Conservation (phyloP, 1,140 invertebrate species). For the Limonius californicus region DNA sequence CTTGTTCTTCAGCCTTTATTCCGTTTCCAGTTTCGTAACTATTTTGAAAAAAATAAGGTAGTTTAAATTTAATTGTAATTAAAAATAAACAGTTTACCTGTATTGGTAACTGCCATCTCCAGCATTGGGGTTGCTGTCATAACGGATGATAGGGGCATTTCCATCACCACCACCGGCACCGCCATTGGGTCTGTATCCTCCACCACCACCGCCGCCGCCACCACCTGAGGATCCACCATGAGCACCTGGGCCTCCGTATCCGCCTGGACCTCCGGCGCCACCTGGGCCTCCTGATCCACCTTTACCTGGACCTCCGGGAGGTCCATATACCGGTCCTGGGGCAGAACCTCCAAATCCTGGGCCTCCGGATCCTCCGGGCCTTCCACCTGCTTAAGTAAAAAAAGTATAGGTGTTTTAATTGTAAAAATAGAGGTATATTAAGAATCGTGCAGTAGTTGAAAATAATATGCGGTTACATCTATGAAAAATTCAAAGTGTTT, state of each 20-base stretch:
- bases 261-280: constrained; percentile 20
- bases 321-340: background rate
- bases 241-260: constrained; percentile 19
- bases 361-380: background rate
- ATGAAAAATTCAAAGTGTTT: too few relatives aligned
- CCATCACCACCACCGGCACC: constrained; percentile 23
- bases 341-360: background rate
- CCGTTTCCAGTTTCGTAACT: constrained; percentile 76
- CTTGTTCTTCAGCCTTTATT: constrained; percentile 66
- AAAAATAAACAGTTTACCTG: constrained; percentile 42
- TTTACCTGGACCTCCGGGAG: background rate
- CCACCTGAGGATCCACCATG: constrained; percentile 24
- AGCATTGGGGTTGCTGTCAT: constrained; percentile 50
- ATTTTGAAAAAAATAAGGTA: too few relatives aligned
- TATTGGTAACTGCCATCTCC: constrained; percentile 53
- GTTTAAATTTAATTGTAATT: too few relatives aligned
- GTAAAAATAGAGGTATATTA: too few relatives aligned
- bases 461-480: too few relatives aligned
- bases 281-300: constrained; percentile 23
- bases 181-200: constrained; percentile 18
- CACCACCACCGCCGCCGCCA: constrained; percentile 22
- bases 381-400: background rate
- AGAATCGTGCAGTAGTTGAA: too few relatives aligned
- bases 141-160: constrained; percentile 50
- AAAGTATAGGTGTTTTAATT: too few relatives aligned